Evolutionary conservation across 2,888 invertebrate species (phyloP).

Genomic region (Diarsia dahlii): DNA sequence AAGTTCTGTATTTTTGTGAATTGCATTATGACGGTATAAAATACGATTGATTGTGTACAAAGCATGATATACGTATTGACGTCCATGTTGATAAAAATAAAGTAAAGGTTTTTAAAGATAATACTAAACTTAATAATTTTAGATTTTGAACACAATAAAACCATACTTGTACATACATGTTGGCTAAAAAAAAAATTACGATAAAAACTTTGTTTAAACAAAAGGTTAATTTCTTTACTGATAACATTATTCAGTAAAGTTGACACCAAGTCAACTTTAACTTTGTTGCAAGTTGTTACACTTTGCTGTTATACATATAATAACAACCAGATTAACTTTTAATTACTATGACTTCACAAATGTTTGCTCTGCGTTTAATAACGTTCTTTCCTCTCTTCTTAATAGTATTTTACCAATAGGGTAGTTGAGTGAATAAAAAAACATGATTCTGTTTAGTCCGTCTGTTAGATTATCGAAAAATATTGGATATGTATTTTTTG

Average conservation of each 20-base stretch:
- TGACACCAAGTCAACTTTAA: background rate
- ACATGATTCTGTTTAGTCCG: too few species aligned
- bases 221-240: background rate
- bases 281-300: background rate
- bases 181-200: background rate
- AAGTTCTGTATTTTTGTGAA: background rate
- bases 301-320: background rate
- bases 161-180: too few species aligned
- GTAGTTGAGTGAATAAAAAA: too few species aligned
- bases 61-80: background rate
- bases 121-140: background rate
- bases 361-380: too few species aligned
- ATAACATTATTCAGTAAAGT: conserved; percentile 12
- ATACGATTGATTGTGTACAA: background rate
- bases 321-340: background rate
- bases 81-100: background rate
- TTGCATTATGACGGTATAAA: background rate
- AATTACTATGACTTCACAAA: too few species aligned
- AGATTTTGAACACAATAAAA: background rate
- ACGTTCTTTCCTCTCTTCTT: too few species aligned
- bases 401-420: too few species aligned
- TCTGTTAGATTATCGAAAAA: too few species aligned
- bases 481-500: too few species aligned
- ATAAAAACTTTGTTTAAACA: background rate
- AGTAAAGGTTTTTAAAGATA: too few species aligned